These are phyloP conservation scores for Plagiodera versicolora DNA, from an alignment of 2,888 invertebrate genomes.

Conservation along the genomic window DNA sequence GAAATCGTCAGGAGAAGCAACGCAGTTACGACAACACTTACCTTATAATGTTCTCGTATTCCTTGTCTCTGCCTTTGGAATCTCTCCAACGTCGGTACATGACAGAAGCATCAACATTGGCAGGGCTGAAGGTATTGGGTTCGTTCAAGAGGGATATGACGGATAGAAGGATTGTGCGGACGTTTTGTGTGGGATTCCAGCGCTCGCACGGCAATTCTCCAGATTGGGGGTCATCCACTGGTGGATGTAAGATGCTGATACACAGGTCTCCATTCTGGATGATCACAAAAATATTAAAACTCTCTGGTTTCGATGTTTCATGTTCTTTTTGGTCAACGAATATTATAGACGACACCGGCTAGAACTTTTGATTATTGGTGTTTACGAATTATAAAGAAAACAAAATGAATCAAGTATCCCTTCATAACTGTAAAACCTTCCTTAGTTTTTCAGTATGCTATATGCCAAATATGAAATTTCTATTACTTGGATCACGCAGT, in stretches of 20 bases:
- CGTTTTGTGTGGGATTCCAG: slow-evolving; percentile 99
- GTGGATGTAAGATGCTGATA: slow-evolving; percentile 98
- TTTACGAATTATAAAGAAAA: too few relatives aligned
- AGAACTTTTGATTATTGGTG: too few relatives aligned
- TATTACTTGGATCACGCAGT: too few relatives aligned
- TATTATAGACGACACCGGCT: too few relatives aligned
- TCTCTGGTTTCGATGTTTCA: too few relatives aligned
- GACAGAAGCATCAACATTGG: slow-evolving; percentile 99
- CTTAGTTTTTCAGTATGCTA: too few relatives aligned
- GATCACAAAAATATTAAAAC: slow-evolving; percentile 11
- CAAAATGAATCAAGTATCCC: too few relatives aligned
- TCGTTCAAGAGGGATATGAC: slow-evolving; percentile 98
- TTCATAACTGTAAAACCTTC: too few relatives aligned
- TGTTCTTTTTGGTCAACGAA: too few relatives aligned
- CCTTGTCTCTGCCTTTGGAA: slow-evolving; percentile 96
- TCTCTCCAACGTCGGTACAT: slow-evolving; percentile 99
- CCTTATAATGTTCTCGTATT: slow-evolving; percentile 99
- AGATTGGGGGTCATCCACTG: slow-evolving; percentile 98
- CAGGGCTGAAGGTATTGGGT: slow-evolving; percentile 99
- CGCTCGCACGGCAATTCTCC: slow-evolving; percentile 98
- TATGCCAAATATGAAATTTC: too few relatives aligned
- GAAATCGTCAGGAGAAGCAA: too few relatives aligned
- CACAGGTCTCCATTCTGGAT: slow-evolving; percentile 96
- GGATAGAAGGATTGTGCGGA: slow-evolving; percentile 95
- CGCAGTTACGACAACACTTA: too few relatives aligned